Conservation (phyloP, 2,113 vertebrate genomes). For the Meleagris gallopavo region DNA sequence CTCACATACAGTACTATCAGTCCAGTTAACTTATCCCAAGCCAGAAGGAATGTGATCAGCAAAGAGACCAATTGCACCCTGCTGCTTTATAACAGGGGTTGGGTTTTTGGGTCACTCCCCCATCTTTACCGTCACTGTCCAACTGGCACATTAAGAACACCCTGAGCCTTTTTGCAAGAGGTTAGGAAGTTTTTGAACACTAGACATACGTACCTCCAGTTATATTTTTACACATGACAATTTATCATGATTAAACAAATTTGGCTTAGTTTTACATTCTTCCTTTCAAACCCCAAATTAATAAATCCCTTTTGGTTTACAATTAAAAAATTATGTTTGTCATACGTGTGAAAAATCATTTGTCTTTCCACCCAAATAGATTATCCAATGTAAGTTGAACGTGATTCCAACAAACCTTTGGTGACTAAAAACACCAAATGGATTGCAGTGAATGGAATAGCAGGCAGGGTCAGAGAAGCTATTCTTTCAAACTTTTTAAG, state of each 20-base stretch:
- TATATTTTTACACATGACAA: neutral
- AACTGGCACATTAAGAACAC: neutral
- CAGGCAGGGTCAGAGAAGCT: neutral
- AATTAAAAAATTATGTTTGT: neutral
- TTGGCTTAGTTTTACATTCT: neutral
- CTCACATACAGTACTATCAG: neutral
- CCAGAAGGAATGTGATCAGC: neutral
- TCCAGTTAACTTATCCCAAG: neutral
- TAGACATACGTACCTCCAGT: neutral
- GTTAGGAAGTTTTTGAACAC: neutral
- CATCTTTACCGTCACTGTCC: neutral
- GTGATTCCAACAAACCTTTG: neutral
- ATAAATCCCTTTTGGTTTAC: neutral
- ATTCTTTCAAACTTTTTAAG: neutral
- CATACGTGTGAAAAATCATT: neutral
- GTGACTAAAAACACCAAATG: neutral
- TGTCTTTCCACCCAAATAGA: neutral
- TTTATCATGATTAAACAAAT: slow-evolving; percentile 21
- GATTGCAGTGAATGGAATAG: neutral
- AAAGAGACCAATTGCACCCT: neutral
- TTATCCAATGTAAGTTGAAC: neutral
- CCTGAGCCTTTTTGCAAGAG: neutral
- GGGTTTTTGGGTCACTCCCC: neutral
- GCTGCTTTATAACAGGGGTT: neutral
- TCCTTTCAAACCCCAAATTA: slow-evolving; percentile 32